phyloP scores from a whole-genome alignment of 1,140 invertebrate species.

The Arion vulgaris region DNA sequence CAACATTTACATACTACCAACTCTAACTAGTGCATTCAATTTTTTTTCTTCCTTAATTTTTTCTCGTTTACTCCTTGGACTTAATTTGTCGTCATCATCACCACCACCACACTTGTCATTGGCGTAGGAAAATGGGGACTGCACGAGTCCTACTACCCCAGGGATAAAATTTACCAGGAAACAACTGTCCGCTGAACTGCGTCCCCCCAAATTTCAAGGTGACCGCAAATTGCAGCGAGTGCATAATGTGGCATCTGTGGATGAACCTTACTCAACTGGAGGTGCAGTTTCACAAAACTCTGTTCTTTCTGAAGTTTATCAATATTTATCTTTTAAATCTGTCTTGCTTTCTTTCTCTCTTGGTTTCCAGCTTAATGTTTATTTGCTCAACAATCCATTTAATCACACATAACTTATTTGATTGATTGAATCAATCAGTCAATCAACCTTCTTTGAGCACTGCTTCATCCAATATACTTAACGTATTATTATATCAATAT shows the following conservation, averaged over 20 bases:
- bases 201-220: constrained; percentile 69
- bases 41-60: not conserved
- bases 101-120: not conserved
- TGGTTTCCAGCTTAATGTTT: not conserved
- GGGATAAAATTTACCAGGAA: constrained; percentile 19
- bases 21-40: not conserved
- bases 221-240: constrained; percentile 70
- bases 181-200: constrained; percentile 33
- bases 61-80: not conserved
- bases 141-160: constrained; percentile 25
- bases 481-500: constrained; percentile 20
- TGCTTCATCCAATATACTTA: constrained; percentile 11
- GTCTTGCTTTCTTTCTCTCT: not conserved
- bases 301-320: constrained; percentile 2
- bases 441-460: not conserved
- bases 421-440: too few relatives aligned
- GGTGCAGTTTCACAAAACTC: constrained; percentile 49
- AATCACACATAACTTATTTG: too few relatives aligned
- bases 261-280: constrained; percentile 66
- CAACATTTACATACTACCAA: not conserved
- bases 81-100: not conserved
- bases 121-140: constrained; percentile 33
- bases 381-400: not conserved
- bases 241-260: constrained; percentile 70
- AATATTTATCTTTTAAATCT: not conserved